phyloP scores from a whole-genome alignment of 2,797 vertebrate species.

The Trachurus trachurus region DNA sequence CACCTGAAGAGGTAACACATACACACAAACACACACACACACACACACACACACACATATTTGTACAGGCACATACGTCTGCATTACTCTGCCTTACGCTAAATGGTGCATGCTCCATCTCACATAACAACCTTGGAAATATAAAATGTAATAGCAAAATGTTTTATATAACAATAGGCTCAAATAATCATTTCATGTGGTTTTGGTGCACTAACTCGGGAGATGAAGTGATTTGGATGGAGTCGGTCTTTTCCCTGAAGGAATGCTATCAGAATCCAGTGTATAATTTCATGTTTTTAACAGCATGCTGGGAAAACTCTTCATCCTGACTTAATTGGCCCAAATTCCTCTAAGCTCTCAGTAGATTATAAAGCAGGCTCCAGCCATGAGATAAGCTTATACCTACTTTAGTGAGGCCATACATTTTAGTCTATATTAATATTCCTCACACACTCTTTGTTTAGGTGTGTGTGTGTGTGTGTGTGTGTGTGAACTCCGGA shows the following conservation, averaged over 20 bases:
- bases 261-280: constrained; percentile 41
- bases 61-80: neutral
- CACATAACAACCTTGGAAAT: constrained; percentile 16
- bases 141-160: constrained; percentile 8
- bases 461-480: constrained; percentile 31
- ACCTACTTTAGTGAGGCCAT: constrained; percentile 35
- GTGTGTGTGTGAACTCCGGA: constrained; percentile 7
- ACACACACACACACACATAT: constrained; percentile 20
- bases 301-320: constrained; percentile 46
- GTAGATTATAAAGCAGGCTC: constrained; percentile 43
- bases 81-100: constrained; percentile 6
- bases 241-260: constrained; percentile 43
- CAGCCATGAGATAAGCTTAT: constrained; percentile 25
- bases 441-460: constrained; percentile 27
- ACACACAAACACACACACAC: constrained; percentile 20
- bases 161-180: constrained; percentile 10
- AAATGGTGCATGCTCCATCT: constrained; percentile 18
- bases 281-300: constrained; percentile 56
- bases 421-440: constrained; percentile 35
- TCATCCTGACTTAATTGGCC: constrained; percentile 51
- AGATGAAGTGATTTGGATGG: constrained; percentile 57
- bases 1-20: constrained; percentile 90
- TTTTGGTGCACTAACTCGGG: constrained; percentile 18
- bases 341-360: constrained; percentile 55
- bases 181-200: constrained; percentile 10